Evolutionary conservation across 1,140 invertebrate species (phyloP).

Genomic region (Probaryconus sp.): DNA sequence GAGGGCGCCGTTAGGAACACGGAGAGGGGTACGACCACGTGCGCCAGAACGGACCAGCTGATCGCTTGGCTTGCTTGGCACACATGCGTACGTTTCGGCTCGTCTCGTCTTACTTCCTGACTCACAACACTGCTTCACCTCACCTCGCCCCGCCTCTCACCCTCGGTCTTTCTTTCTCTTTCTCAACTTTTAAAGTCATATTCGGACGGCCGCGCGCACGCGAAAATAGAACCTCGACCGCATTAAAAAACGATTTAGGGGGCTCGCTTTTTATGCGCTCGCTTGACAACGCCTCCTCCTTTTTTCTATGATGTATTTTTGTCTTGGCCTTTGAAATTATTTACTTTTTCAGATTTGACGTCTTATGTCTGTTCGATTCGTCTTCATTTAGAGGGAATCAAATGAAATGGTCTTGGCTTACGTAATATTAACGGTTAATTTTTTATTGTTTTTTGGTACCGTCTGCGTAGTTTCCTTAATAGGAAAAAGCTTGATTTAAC

Average conservation of each 20-base stretch:
- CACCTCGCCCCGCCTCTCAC: conserved; percentile 21
- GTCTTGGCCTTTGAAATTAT: too few relatives aligned
- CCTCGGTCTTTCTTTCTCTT: too few relatives aligned
- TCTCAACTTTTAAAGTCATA: conserved; percentile 15
- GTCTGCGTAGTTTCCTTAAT: too few relatives aligned
- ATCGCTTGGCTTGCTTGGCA: conserved; percentile 57
- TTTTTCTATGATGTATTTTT: conserved; percentile 1
- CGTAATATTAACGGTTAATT: too few relatives aligned
- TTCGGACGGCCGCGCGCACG: too few relatives aligned
- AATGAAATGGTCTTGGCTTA: too few relatives aligned
- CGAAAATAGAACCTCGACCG: conserved; percentile 9
- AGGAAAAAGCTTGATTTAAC: too few relatives aligned
- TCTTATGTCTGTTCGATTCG: not conserved
- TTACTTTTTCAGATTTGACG: too few relatives aligned
- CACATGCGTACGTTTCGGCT: conserved; percentile 50
- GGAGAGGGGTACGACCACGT: conserved; percentile 52
- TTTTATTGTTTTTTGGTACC: too few relatives aligned
- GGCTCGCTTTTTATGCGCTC: conserved; percentile 15
- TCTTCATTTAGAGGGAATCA: too few relatives aligned
- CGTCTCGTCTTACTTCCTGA: conserved; percentile 38
- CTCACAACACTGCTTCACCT: too few relatives aligned
- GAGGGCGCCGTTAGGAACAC: conserved; percentile 20
- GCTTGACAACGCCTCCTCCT: not conserved
- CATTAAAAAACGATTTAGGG: conserved; percentile 17
- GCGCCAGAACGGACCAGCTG: conserved; percentile 68